Evolutionary conservation across 2,888 invertebrate species (phyloP).

Genomic region (Lithosia quadra): DNA sequence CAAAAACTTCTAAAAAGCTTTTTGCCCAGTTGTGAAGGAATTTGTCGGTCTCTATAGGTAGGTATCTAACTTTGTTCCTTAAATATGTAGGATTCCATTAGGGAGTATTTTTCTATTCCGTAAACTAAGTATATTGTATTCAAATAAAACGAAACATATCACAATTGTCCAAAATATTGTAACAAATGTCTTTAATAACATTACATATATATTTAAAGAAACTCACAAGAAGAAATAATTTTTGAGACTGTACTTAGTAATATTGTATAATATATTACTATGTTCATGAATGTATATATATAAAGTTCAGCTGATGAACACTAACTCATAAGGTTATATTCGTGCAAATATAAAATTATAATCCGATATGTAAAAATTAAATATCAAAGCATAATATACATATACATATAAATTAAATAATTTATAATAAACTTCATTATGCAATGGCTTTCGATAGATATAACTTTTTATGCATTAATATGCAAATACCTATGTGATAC

Average conservation of each 20-base stretch:
- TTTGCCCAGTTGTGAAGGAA: no score
- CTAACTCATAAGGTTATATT: neutral
- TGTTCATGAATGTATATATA: neutral
- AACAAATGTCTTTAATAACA: neutral
- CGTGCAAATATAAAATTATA: neutral
- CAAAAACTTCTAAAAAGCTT: no score
- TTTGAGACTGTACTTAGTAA: neutral
- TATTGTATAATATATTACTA: neutral
- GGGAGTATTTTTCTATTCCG: neutral
- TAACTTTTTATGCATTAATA: neutral
- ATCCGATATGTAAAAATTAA: no score
- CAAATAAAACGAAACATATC: constrained; percentile 23
- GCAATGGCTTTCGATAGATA: neutral
- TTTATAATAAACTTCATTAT: neutral
- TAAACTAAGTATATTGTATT: constrained; percentile 2
- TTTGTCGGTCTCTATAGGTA: no score
- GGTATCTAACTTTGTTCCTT: neutral
- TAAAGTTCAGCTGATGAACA: neutral
- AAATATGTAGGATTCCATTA: neutral
- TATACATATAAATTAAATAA: neutral
- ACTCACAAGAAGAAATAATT: neutral
- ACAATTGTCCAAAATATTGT: constrained; percentile 16
- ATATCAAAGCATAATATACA: neutral
- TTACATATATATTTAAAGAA: neutral
- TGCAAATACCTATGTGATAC: neutral